Evolutionary conservation across 92 coral and sea anemone genomes (phyloP).

Genomic region (Porites divaricata): DNA sequence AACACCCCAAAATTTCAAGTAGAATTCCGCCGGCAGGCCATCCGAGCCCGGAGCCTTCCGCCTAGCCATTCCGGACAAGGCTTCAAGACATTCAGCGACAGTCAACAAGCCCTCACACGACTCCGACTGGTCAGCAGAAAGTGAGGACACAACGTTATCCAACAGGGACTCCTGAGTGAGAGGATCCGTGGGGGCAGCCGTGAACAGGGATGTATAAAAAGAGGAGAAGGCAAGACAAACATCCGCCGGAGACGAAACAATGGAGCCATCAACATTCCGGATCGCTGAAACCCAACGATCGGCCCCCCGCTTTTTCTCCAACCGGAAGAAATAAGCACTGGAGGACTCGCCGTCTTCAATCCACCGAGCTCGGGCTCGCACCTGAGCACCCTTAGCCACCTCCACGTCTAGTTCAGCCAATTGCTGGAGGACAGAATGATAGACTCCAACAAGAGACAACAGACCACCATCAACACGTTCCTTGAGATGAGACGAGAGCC

Average conservation of each 20-base stretch:
- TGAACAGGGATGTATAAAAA: constrained; percentile 1
- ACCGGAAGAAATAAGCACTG: background rate
- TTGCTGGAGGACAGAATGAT: too few species aligned
- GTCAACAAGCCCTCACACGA: background rate
- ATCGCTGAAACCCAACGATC: background rate
- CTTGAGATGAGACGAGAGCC: too few species aligned
- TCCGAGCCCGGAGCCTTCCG: constrained; percentile 37
- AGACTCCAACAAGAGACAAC: too few species aligned
- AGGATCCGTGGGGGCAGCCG: background rate
- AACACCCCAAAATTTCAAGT: background rate
- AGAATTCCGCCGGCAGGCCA: background rate
- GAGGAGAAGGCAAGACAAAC: background rate
- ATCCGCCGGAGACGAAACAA: background rate
- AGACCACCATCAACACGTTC: too few species aligned
- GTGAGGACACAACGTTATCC: rapidly evolving
- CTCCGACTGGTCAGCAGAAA: background rate
- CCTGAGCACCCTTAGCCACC: background rate
- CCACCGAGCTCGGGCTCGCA: background rate
- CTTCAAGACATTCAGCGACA: background rate
- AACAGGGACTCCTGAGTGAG: background rate
- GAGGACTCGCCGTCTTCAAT: constrained; percentile 15
- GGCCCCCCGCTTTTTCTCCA: background rate
- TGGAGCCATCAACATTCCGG: background rate
- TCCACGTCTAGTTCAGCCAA: background rate
- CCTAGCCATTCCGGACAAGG: background rate